Conservation (phyloP, 2,888 invertebrate genomes). For the Pandemis cinnamomeana region DNA sequence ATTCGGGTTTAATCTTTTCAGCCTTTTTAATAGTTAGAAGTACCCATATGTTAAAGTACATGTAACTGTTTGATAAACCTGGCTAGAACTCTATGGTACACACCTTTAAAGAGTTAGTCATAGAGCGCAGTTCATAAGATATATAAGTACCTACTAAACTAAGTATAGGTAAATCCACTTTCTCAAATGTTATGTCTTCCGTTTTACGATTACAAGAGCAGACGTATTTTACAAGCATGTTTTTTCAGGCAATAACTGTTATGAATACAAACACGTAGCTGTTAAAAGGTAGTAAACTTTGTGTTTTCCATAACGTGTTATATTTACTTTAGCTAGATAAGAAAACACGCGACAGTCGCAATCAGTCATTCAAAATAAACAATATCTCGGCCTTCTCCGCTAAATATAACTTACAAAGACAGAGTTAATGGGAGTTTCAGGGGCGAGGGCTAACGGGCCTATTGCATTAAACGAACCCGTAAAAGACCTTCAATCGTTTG, state of each 20-base stretch:
- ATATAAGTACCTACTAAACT: not conserved
- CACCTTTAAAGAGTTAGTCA: not conserved
- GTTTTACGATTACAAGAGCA: slow-evolving; percentile 3
- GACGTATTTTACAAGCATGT: slow-evolving; percentile 5
- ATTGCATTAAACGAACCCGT: slow-evolving; percentile 6
- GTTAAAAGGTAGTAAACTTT: slow-evolving; percentile 30
- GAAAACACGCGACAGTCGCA: slow-evolving; percentile 29
- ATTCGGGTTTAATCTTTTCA: not conserved
- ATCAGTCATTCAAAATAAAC: slow-evolving; percentile 41
- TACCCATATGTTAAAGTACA: no score
- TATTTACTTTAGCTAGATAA: slow-evolving; percentile 40
- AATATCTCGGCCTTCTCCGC: slow-evolving; percentile 33
- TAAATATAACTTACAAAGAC: slow-evolving; percentile 37
- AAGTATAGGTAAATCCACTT: not conserved
- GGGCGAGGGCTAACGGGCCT: slow-evolving; percentile 21
- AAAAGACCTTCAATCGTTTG: slow-evolving; percentile 12
- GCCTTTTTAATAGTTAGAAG: no score
- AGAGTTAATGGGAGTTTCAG: slow-evolving; percentile 26
- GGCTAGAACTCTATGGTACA: not conserved
- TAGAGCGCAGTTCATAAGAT: no score
- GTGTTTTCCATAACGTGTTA: slow-evolving; percentile 25
- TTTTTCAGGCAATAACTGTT: slow-evolving; percentile 20
- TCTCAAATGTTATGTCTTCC: not conserved
- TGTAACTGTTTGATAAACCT: not conserved
- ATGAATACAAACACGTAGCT: slow-evolving; percentile 14